These are phyloP conservation scores for Falco novaeseelandiae DNA, from an alignment of 2,797 vertebrate species.

Conservation along the genomic window DNA sequence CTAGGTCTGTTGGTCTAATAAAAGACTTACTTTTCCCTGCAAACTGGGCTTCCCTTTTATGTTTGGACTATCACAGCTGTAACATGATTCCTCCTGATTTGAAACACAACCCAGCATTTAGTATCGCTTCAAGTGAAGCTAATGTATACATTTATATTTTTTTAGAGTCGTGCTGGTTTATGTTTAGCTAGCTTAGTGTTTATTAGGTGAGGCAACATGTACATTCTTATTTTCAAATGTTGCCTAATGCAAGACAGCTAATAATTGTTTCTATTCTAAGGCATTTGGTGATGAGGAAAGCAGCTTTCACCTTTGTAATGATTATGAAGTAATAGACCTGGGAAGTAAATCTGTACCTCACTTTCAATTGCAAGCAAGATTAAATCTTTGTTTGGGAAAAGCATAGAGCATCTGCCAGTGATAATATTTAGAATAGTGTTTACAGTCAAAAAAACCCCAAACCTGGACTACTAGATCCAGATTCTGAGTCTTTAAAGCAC, in stretches of 20 bases:
- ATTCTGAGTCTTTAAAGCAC: background rate
- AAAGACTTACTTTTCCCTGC: background rate
- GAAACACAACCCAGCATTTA: background rate
- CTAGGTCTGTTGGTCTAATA: background rate
- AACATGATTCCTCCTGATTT: fast-evolving
- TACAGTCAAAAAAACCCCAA: background rate
- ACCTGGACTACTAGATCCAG: background rate
- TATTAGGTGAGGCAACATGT: background rate
- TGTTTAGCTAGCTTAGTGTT: background rate
- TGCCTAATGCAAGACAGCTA: background rate
- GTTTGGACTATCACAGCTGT: background rate
- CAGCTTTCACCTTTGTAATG: background rate
- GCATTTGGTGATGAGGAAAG: background rate
- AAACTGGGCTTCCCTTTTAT: background rate
- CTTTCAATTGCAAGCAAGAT: background rate
- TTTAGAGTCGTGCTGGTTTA: background rate
- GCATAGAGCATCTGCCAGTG: background rate
- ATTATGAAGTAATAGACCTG: background rate
- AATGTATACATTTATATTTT: background rate
- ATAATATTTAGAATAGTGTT: background rate
- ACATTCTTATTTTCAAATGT: background rate
- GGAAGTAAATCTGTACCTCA: background rate
- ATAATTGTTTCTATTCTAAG: background rate
- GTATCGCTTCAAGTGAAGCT: background rate
- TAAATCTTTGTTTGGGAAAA: background rate